Evolutionary conservation across 1,140 invertebrate genomes (phyloP), one percentile per base, ranked within the genome.

Genomic region (Trachymyrmex septentrionalis): DNA sequence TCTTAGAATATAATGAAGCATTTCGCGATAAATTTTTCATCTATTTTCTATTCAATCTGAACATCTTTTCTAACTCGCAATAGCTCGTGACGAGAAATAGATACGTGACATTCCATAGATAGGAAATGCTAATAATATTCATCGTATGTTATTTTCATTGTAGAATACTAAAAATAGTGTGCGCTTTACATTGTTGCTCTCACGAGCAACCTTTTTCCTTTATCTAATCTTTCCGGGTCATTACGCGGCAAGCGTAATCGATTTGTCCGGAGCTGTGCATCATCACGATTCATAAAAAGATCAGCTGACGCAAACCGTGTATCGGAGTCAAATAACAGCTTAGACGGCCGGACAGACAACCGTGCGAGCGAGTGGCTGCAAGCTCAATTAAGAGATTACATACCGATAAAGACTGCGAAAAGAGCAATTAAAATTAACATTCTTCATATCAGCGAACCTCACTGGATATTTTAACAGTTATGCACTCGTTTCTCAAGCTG

Each of bases 301-400:
- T 75, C 69, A 84, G 55, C 55, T 75, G 80, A 84, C 55, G 69
- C 21, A 84, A 73, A 38, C 6, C 21, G 19, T 19, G 27, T 50
- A 84, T 75, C 57, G 38, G 69, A 84, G 14, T 10, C 73, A 75
- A 84, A 63, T 84, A 84, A 63, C 69, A 24, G 38, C 27, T 73
- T 84, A 84, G 69, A 84, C 55, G 38, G n/a, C 24, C 24, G 21
- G 80, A 48, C 80, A 64, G 59, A 44, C 57, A 19, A 38, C 21
- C 16, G 21, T 19, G 12, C 14, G 61, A 24, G 34, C 50, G n/a
- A 72, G 19, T 64, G 64, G 34, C 34, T 57, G 34, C 30, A 12
- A n/a, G 38, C n/a, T 57, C 27, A 73, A 84, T 84, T 84, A 75
- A 84, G 80, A 84, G 80, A 84, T 84, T 67, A 69, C 66, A 53